Evolutionary conservation across 2,888 invertebrate genomes (phyloP), one percentile per base, ranked within the genome.

Genomic region (Dasysyrphus tricinctus): DNA sequence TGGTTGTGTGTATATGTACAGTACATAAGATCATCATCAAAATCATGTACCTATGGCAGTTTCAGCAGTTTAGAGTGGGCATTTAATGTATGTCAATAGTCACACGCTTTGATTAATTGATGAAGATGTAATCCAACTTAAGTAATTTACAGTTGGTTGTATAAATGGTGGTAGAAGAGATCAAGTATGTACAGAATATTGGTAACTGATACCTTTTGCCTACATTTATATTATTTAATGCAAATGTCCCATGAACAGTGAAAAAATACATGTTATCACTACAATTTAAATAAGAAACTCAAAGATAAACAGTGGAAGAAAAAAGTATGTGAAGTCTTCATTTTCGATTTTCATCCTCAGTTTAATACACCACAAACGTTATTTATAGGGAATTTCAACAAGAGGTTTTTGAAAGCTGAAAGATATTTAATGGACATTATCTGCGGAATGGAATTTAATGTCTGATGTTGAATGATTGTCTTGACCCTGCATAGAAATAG

Each of bases 21-120:
- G 24, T 61, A 63, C n/a, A 63, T 42, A 63, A 9, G 39, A 61
- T 61, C 14, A 61, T 42, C 61, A 63, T 63, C 42, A 29, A 19
- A 0, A 44, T 44, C 5, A 1, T 24, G 24, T 24, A n/a, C 9
- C 3, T 11, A 11, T 19, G 39, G 61, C 24, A 24, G 24, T 24
- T 42, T 49, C 49, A 49, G 49, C 49, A 49, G 49, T 19, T 49
- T 49, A 9, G 9, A 24, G 61, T 39, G 7, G 42, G 0, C 61
- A 61, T 42, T 42, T 42, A 24, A 14, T 42, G 44, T 9, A 42
- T 32, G 44, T 63, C 63, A 44, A 63, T 29, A 63, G 16, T 63
- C 29, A 44, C 63, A 47, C 63, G 32, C 29, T 44, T 47, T 63
- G 44, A 63, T 47, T n/a, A 44, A 63, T 44, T 44, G 32, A n/a